These are phyloP conservation scores for Electrophaes corylata DNA, from an alignment of 2,888 invertebrate genomes.

Conservation along the genomic window DNA sequence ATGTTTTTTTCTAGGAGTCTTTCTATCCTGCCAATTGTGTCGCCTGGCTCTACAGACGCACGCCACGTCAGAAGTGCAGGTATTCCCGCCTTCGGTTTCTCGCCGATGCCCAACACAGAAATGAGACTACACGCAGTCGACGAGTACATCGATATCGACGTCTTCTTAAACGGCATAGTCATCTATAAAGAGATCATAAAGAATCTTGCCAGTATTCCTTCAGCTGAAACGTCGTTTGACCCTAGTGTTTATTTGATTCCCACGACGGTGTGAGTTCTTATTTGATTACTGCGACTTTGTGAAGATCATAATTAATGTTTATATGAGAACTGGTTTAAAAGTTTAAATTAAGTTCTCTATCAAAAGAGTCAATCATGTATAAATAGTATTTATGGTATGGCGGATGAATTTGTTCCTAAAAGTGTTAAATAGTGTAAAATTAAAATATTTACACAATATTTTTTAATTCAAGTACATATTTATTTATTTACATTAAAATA, in stretches of 20 bases:
- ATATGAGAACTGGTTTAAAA: too few relatives aligned
- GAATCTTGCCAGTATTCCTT: conserved; percentile 29
- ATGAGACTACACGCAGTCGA: conserved; percentile 92
- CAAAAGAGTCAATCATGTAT: too few relatives aligned
- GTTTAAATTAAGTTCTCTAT: too few relatives aligned
- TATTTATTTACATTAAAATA: too few relatives aligned
- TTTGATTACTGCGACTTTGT: too few relatives aligned
- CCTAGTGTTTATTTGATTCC: conserved; percentile 19
- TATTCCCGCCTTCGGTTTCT: conserved; percentile 92
- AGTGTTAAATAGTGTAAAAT: too few relatives aligned
- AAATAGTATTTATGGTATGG: too few relatives aligned
- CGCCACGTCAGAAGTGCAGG: conserved; percentile 89
- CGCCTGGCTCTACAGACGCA: conserved; percentile 92
- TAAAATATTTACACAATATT: too few relatives aligned
- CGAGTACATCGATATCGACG: conserved; percentile 88
- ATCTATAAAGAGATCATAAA: conserved; percentile 85
- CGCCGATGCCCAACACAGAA: conserved; percentile 92
- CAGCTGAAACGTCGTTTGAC: conserved; percentile 1
- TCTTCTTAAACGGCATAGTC: conserved; percentile 89
- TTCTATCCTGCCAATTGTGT: conserved; percentile 85
- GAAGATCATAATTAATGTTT: too few relatives aligned
- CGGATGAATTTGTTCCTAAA: too few relatives aligned
- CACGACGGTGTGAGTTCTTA: conserved; percentile 11
- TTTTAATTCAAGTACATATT: too few relatives aligned
- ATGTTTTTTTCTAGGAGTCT: conserved; percentile 76